Conservation (phyloP, 2,113 vertebrate species). For the Fulmarus glacialis region DNA sequence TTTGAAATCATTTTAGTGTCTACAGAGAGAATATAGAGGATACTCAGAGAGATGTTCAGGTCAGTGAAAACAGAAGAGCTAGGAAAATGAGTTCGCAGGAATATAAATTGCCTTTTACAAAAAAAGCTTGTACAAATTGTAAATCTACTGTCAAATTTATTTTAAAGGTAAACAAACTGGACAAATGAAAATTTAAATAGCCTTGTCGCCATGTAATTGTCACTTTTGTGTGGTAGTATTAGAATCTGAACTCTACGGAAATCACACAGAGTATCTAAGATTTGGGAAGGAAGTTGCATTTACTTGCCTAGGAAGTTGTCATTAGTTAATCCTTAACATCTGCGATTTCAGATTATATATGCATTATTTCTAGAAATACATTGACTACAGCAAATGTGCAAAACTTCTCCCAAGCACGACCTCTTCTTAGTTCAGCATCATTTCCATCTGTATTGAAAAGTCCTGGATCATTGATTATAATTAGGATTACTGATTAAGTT, state of each 20-base stretch:
- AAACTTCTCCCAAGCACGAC: neutral
- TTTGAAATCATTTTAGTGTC: neutral
- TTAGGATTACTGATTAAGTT: neutral
- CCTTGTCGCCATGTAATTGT: neutral
- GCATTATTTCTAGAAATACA: neutral
- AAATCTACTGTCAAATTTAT: neutral
- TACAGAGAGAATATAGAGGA: neutral
- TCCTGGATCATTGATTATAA: neutral
- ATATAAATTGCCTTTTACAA: neutral
- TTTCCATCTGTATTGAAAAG: neutral
- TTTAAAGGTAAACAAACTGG: neutral
- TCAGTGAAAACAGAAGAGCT: neutral
- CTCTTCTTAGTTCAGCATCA: neutral
- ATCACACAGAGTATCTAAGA: neutral
- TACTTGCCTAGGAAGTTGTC: neutral
- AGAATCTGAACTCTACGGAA: neutral
- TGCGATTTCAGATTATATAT: neutral
- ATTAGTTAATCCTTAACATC: neutral
- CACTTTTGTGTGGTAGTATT: neutral
- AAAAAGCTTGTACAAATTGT: neutral
- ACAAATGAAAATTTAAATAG: neutral
- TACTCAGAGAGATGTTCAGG: neutral
- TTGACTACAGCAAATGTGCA: neutral
- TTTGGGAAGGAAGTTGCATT: neutral
- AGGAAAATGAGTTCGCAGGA: neutral